Evolutionary conservation across 2,113 vertebrate genomes (phyloP), one percentile per base, ranked within the genome.

Genomic region (Vidua macroura): DNA sequence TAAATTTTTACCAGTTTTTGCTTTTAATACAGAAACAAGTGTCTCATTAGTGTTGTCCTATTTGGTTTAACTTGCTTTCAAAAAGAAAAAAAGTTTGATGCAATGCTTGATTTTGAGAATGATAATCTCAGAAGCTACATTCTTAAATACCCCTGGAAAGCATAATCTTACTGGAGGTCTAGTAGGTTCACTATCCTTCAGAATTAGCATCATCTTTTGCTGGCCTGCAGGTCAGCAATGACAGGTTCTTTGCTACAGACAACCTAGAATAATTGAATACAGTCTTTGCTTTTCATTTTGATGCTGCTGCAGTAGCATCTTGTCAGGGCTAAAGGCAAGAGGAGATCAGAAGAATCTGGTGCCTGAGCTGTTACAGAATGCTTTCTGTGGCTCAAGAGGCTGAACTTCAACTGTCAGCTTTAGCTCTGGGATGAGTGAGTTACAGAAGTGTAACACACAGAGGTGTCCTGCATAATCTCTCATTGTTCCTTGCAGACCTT

Each of bases 401-500:
- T 69, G 58, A 90, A 80, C 18, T 73, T 69, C 13, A 64, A 1
- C 48, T 88, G 64, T 73, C 1, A 4, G 41, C 24, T 88, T 77
- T 33, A 83, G 72, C 67, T 91, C 5, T 75, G 72, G 77, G 51
- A n/a, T 72, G 27, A 75, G 28, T 63, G 24, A 83, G 35, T 62
- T 93, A 21, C 25, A 68, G 22, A 25, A 60, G 33, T 55, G 7
- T 53, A 59, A 14, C 25, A 90, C 21, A 20, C 51, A 46, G 63
- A 67, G n/a, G 27, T 90, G 49, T 75, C 76, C 69, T 88, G 81
- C 73, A 74, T 96, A 48, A 83, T 43, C 22, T 97, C 46, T 94
- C 25, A 30, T 87, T 96, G 88, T 78, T 94, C 8, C 76, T 97
- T 96, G 16, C 97, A 99, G 99, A 99, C 96, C 98, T 99, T 96